Conservation (phyloP, 2,797 vertebrate genomes). For the Chaetophractus vellerosus region DNA sequence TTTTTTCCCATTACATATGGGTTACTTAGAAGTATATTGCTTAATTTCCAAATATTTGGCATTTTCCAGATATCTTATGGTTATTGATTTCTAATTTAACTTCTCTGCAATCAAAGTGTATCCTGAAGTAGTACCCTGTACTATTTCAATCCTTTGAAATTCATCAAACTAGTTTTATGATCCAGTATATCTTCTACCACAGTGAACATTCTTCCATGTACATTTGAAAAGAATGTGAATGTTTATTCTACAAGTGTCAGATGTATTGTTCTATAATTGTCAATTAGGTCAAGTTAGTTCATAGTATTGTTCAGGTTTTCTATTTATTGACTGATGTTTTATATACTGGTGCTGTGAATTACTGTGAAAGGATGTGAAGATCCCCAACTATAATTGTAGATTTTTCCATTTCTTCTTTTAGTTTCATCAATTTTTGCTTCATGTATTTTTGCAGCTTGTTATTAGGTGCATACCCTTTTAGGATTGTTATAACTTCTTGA, state of each 20-base stretch:
- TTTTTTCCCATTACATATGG: constrained; percentile 3
- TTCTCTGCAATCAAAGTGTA: constrained; percentile 49
- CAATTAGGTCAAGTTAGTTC: background rate
- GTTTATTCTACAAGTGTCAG: background rate
- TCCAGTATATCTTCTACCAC: background rate
- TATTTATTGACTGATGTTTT: background rate
- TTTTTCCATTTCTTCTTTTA: background rate
- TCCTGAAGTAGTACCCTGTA: background rate
- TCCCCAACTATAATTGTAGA: background rate
- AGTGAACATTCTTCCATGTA: background rate
- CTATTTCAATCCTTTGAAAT: constrained; percentile 55
- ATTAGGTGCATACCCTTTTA: background rate
- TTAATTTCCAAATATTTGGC: constrained; percentile 67
- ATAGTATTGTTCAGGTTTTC: constrained; percentile 21
- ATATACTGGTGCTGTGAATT: constrained; percentile 46
- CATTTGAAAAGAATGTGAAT: constrained; percentile 43
- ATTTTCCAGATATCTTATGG: constrained; percentile 64
- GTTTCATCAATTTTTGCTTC: too few relatives aligned
- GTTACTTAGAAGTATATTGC: constrained; percentile 44
- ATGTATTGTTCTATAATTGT: background rate
- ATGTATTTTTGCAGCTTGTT: background rate
- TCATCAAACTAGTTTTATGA: constrained; percentile 57
- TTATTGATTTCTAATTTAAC: constrained; percentile 70
- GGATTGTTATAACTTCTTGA: background rate
- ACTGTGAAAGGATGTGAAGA: background rate